Conservation (phyloP, 1,140 invertebrate species). For the Cydia pomonella region DNA sequence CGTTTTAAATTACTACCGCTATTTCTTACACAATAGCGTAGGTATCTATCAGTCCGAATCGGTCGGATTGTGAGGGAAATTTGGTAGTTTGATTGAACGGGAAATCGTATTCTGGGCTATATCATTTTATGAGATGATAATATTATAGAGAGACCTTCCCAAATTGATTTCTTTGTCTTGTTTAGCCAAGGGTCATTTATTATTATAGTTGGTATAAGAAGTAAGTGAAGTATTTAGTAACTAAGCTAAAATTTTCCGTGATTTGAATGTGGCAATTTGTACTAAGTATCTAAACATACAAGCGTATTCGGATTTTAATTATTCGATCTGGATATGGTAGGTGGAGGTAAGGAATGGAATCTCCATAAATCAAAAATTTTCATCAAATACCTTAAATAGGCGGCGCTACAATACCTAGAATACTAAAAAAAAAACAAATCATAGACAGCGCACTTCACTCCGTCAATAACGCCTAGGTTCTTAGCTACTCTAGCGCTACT, state of each 20-base stretch:
- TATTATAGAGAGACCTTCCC: slow-evolving; percentile 2
- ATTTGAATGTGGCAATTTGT: neutral
- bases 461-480: too few relatives aligned
- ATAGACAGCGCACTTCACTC: too few relatives aligned
- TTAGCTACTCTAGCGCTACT: too few relatives aligned
- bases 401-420: too few relatives aligned
- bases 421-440: too few relatives aligned
- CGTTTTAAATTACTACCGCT: neutral
- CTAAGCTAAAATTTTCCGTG: neutral
- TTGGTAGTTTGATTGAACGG: neutral
- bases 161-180: neutral
- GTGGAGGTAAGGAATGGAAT: too few relatives aligned
- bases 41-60: neutral
- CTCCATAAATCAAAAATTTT: too few relatives aligned
- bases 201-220: neutral
- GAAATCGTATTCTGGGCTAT: neutral
- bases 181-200: neutral
- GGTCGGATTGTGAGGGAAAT: slow-evolving; percentile 19
- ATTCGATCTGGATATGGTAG: too few relatives aligned
- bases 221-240: neutral
- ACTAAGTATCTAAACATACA: too few relatives aligned
- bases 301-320: too few relatives aligned
- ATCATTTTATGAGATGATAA: slow-evolving; percentile 21
- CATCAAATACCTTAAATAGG: too few relatives aligned
- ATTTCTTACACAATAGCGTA: neutral